A percentile compares a stretch with the other conserved stretches of the same genome.
Evolutionary conservation across 2,113 vertebrate genomes (phyloP).

Genomic region (Echinops telfairi): DNA sequence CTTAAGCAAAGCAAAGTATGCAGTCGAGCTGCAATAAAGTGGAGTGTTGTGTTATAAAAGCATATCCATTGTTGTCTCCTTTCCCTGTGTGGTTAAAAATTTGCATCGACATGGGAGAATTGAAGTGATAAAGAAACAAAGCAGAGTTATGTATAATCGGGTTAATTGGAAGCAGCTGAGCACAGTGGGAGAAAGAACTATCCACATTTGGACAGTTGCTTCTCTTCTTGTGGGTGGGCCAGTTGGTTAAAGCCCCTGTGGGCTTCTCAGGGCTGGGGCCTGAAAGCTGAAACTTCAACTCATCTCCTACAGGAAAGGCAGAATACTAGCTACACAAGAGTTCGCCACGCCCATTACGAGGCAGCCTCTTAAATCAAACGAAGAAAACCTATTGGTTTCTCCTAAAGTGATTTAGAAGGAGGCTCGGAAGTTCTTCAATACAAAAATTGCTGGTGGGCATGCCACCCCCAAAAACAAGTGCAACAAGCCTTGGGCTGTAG

Average conservation of each 20-base stretch:
- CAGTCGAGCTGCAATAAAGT: neutral
- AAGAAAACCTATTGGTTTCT: constrained; percentile 66
- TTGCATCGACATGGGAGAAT: constrained; percentile 13
- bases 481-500: neutral
- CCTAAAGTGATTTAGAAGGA: constrained; percentile 64
- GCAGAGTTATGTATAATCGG: neutral
- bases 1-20: constrained; percentile 3
- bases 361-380: constrained; percentile 59
- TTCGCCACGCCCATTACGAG: constrained; percentile 16
- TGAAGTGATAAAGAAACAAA: neutral
- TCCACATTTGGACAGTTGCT: neutral
- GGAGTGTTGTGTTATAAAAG: neutral
- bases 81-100: neutral
- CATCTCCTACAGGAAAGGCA: constrained; percentile 62
- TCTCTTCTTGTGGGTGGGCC: neutral
- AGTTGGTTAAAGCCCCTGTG: constrained; percentile 21
- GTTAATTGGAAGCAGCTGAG: constrained; percentile 77
- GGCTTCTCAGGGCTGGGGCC: constrained; percentile 55
- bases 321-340: constrained; percentile 66
- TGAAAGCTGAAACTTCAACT: constrained; percentile 42
- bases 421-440: constrained; percentile 57
- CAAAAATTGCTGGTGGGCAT: constrained; percentile 69
- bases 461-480: constrained; percentile 42
- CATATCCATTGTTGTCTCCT: neutral
- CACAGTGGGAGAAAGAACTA: neutral